Evolutionary conservation across 2,888 invertebrate species (phyloP), one percentile per base, ranked within the genome.

Genomic region (Troides aeacus): DNA sequence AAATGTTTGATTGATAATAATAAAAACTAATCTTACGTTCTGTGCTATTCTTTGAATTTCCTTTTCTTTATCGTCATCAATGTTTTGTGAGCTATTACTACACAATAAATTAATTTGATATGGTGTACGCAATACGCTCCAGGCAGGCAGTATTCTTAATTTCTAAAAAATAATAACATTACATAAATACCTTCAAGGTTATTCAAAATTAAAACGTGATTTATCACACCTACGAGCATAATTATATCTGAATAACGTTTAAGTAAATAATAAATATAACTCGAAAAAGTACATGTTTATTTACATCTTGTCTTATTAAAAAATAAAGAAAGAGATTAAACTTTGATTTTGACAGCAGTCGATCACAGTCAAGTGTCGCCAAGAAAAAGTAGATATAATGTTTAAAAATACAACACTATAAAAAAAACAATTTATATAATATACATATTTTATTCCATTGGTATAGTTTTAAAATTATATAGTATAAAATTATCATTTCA

Each of bases 51-150:
- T 84, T 72, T 86, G 85, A 10, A 92, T 79, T 78, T 91, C 92
- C 68, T 80, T 88, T 75, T 90, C 84, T 75, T 90, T 92, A 72
- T 89, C 88, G 56, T 87, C 84, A 62, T 90, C 84, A 50, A 77
- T 71, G 39, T 74, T 71, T 71, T 81, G 77, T 18, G 81, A 61
- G 50, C 75, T 71, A 50, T 74, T 74, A n/a, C 78, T 75, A 65
- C 79, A 83, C 39, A 72, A 66, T 76, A 77, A 79, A 39, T 69
- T 69, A 57, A 70, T 24, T 57, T 65, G 17, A 8, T 72, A 74
- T 15, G 71, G 73, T 65, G 57, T 72, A 62, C 62, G 58, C 60
- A 66, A 68, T 64, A 71, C 73, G 36, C 71, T 57, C 50, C 75
- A 8, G 12, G 64, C 69, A 66, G 74, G 66, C 10, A 62, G 58